Base-by-base conservation (phyloP, 2,797 vertebrate species). In the Acrossocheilus fasciatus region DNA sequence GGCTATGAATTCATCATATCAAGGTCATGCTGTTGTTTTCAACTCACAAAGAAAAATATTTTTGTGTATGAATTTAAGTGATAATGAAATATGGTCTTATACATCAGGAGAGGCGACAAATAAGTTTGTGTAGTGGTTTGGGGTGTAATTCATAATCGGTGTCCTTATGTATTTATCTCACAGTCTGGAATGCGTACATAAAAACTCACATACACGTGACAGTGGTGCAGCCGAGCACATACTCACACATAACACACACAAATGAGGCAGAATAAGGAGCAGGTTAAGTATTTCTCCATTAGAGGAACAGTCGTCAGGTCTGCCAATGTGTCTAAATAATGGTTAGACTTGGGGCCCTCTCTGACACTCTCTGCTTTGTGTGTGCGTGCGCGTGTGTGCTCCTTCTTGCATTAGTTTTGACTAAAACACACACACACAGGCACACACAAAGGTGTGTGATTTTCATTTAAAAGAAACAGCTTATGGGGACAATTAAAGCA, bases 11-110 rank as follows among this genome's bases (percentile, higher is more conserved):
- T 93, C 93, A 94, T 94, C 45, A 93, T 95, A 95, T 96, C 94
- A 96, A 95, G 95, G 95, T 95, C 95, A 96, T 92, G 92, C 91
- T 94, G 94, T 93, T 94, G 93, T 92, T 92, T 94, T 93, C 91
- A 94, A 92, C 84, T 81, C 89, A 87, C 62, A 50, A 47, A 41
- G n/a, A 87, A 79, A 30, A 88, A 95, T 94, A 95, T 93, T 93
- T 94, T 93, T 93, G 95, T 94, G 92, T 86, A 82, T 84, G 83
- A 85, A 86, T 88, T 87, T 78, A 88, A 82, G 76, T 85, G 88
- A 88, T 81, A 85, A 84, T 86, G 79, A 88, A 88, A 87, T 80
- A 81, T 62, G 80, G 84, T 73, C 86, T 69, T 69, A 85, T 76
- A 10, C 47, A 72, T 79, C 66, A 78, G 52, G 50, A 59, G 26